Evolutionary conservation across 1,140 invertebrate species (phyloP).

Genomic region (Lordiphosa clarofinis): DNA sequence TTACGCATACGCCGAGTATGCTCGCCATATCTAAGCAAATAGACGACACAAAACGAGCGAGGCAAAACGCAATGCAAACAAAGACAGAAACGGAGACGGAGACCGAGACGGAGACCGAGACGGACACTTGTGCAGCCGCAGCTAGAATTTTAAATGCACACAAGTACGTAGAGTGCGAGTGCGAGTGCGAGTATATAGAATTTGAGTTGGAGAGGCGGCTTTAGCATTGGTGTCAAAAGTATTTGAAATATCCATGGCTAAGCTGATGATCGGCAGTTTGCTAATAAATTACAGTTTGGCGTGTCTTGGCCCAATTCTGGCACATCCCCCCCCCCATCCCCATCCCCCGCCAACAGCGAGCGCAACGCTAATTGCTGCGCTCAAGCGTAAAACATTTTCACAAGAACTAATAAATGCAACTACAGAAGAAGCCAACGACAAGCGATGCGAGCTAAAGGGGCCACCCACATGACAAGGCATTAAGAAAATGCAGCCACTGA

Average conservation of each 20-base stretch:
- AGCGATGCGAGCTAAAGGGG: neutral
- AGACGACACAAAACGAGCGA: slow-evolving; percentile 53
- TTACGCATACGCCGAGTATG: slow-evolving; percentile 73
- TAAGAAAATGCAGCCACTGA: slow-evolving; percentile 25
- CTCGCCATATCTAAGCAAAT: slow-evolving; percentile 72
- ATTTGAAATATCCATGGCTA: too few relatives aligned
- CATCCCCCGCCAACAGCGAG: too few relatives aligned
- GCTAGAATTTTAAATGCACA: slow-evolving; percentile 47
- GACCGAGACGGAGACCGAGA: slow-evolving; percentile 60
- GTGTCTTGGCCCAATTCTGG: neutral
- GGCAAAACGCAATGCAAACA: slow-evolving; percentile 62
- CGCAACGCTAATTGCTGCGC: slow-evolving; percentile 43
- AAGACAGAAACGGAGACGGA: too few relatives aligned
- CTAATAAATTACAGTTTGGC: neutral
- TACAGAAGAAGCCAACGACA: slow-evolving; percentile 21
- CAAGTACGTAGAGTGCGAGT: neutral
- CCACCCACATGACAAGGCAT: slow-evolving; percentile 38
- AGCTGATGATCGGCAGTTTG: slow-evolving; percentile 32
- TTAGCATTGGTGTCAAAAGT: slow-evolving; percentile 44
- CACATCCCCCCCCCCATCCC: neutral
- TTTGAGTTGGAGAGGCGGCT: neutral
- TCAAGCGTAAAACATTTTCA: slow-evolving; percentile 44
- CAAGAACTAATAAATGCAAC: slow-evolving; percentile 53
- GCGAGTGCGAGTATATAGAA: slow-evolving; percentile 3
- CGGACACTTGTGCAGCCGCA: slow-evolving; percentile 64